Conservation (phyloP, 2,888 invertebrate genomes). For the Plemyria rubiginata region DNA sequence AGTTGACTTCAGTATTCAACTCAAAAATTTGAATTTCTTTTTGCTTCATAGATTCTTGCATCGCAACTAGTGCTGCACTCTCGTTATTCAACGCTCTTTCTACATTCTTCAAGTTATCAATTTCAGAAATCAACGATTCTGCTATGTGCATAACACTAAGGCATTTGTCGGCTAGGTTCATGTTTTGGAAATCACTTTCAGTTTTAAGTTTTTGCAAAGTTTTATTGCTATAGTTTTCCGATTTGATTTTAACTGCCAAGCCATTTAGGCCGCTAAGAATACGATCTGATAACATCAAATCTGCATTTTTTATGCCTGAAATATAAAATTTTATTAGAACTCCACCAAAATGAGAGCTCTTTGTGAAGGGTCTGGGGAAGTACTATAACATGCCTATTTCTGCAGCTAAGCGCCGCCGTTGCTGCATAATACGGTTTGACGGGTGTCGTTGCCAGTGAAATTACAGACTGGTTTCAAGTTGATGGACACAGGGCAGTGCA, state of each 20-base stretch:
- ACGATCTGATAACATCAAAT: conserved; percentile 37
- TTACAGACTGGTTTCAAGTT: too few species aligned
- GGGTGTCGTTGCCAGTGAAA: too few species aligned
- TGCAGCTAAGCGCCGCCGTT: too few species aligned
- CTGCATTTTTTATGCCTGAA: conserved; percentile 48
- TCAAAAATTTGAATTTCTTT: conserved; percentile 51
- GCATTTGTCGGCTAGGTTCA: conserved; percentile 43
- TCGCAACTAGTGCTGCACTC: conserved; percentile 39
- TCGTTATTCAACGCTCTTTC: conserved; percentile 51
- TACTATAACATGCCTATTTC: too few species aligned
- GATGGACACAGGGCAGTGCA: too few species aligned
- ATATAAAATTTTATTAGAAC: conserved; percentile 21
- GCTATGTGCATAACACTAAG: conserved; percentile 50
- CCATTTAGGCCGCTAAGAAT: conserved; percentile 48
- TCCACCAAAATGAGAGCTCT: too few species aligned
- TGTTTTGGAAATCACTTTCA: conserved; percentile 23
- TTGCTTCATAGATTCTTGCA: conserved; percentile 48
- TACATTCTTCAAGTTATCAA: conserved; percentile 46
- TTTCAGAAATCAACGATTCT: conserved; percentile 48
- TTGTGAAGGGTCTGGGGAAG: too few species aligned
- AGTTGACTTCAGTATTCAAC: conserved; percentile 50
- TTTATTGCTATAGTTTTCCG: conserved; percentile 30
- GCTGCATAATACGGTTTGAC: too few species aligned
- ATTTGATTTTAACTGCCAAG: conserved; percentile 46
- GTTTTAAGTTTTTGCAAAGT: conserved; percentile 42